Conservation (phyloP, 2,797 vertebrate genomes). For the Sphaeramia orbicularis region DNA sequence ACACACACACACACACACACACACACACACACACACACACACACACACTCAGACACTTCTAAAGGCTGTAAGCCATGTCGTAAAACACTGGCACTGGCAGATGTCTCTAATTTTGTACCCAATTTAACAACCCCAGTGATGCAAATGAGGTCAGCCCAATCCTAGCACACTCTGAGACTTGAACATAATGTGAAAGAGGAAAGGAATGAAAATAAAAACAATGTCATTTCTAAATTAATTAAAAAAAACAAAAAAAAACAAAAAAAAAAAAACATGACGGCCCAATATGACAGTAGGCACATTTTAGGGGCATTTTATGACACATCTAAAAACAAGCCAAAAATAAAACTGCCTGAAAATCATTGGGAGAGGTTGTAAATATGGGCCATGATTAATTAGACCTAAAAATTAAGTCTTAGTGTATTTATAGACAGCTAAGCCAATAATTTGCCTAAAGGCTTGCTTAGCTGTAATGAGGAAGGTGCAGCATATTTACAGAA, state of each 20-base stretch:
- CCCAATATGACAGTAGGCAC: slow-evolving; percentile 4
- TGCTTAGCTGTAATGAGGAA: slow-evolving; percentile 63
- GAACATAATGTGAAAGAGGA: not conserved
- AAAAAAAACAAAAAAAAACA: no score
- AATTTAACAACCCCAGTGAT: slow-evolving; percentile 49
- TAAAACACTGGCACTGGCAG: slow-evolving; percentile 54
- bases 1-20: slow-evolving; percentile 7
- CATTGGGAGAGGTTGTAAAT: slow-evolving; percentile 38
- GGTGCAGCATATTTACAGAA: slow-evolving; percentile 41
- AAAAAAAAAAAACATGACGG: no score
- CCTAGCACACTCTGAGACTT: slow-evolving; percentile 21
- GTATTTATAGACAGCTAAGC: slow-evolving; percentile 4
- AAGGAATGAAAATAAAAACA: not conserved
- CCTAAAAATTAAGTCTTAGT: slow-evolving; percentile 12
- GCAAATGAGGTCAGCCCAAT: slow-evolving; percentile 50
- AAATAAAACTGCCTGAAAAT: slow-evolving; percentile 13
- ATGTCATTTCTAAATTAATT: not conserved
- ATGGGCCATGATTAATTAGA: slow-evolving; percentile 29
- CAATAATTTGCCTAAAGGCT: slow-evolving; percentile 20
- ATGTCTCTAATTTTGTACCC: slow-evolving; percentile 46
- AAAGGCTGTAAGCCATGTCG: slow-evolving; percentile 31
- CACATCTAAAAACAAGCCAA: slow-evolving; percentile 22
- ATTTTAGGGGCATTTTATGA: slow-evolving; percentile 36
- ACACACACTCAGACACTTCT: slow-evolving; percentile 23
- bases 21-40: no score